These are phyloP conservation scores for Kryptopterus vitreolus DNA, from an alignment of 2,797 vertebrate species.

Conservation along the genomic window DNA sequence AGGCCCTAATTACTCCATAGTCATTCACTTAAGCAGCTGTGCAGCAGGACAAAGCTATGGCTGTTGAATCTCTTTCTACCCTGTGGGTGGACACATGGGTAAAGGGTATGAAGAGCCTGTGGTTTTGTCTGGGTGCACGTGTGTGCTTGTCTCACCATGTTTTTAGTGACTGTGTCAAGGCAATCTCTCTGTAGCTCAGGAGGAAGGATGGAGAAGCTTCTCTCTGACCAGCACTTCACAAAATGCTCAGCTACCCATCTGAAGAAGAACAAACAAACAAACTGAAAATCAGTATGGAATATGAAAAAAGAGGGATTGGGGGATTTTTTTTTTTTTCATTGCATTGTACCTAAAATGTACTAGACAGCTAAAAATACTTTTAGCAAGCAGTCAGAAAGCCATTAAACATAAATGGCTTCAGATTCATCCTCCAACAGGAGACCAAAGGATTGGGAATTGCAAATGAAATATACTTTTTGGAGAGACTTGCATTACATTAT, in stretches of 20 bases:
- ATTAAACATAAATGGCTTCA: too few relatives aligned
- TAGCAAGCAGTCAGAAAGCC: too few relatives aligned
- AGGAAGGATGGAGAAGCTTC: slow-evolving; percentile 86
- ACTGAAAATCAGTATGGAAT: neutral
- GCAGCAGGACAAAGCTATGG: slow-evolving; percentile 31
- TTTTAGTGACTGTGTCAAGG: slow-evolving; percentile 77
- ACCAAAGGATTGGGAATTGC: too few relatives aligned
- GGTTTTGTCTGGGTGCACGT: slow-evolving; percentile 15
- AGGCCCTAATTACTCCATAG: slow-evolving; percentile 35
- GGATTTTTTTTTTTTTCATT: too few relatives aligned
- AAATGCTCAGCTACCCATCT: slow-evolving; percentile 91
- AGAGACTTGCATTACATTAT: too few relatives aligned
- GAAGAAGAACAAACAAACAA: slow-evolving; percentile 17
- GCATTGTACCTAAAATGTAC: too few relatives aligned
- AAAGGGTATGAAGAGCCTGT: slow-evolving; percentile 5
- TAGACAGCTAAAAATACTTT: too few relatives aligned
- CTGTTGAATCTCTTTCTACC: slow-evolving; percentile 35
- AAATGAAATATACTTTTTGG: too few relatives aligned
- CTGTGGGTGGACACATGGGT: neutral
- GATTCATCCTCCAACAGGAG: too few relatives aligned
- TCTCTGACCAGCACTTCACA: slow-evolving; percentile 90
- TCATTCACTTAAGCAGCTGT: slow-evolving; percentile 29
- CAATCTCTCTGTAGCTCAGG: slow-evolving; percentile 86
- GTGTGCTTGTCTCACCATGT: slow-evolving; percentile 79
- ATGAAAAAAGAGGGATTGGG: too few relatives aligned